Conservation (phyloP, 2,888 invertebrate genomes). For the Prosapia bicincta region DNA sequence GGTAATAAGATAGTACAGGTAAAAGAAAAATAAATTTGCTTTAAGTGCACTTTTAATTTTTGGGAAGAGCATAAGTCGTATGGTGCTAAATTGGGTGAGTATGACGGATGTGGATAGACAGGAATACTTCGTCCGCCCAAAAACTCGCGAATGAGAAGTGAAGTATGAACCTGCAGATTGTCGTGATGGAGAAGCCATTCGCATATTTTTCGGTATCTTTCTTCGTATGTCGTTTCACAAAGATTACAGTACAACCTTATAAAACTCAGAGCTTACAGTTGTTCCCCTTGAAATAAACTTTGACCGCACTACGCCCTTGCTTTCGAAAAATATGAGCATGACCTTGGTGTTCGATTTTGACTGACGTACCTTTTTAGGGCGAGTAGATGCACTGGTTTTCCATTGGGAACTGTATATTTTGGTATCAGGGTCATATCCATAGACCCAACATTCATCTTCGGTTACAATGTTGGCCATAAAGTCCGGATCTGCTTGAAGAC, state of each 20-base stretch:
- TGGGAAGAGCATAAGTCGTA: no score
- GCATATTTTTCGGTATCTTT: constrained; percentile 32
- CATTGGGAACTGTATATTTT: not conserved
- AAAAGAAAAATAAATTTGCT: no score
- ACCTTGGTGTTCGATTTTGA: no score
- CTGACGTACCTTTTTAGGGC: not conserved
- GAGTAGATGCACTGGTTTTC: not conserved
- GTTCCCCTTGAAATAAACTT: not conserved
- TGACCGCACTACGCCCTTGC: constrained; percentile 7
- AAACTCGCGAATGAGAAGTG: no score
- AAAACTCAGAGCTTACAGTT: constrained; percentile 10
- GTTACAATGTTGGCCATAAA: not conserved
- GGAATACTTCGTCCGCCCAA: no score
- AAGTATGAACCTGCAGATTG: no score
- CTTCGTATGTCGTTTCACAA: constrained; percentile 23
- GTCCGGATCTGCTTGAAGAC: not conserved
- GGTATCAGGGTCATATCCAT: not conserved
- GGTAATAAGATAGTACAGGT: no score
- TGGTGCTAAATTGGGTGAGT: no score
- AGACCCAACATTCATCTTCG: not conserved
- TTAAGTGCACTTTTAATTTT: no score
- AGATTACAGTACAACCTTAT: constrained; percentile 3
- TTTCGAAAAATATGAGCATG: not conserved
- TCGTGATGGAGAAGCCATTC: no score
- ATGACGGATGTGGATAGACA: no score